Base-by-base conservation (phyloP, 2,797 vertebrate species). In the Heterohyrax brucei region DNA sequence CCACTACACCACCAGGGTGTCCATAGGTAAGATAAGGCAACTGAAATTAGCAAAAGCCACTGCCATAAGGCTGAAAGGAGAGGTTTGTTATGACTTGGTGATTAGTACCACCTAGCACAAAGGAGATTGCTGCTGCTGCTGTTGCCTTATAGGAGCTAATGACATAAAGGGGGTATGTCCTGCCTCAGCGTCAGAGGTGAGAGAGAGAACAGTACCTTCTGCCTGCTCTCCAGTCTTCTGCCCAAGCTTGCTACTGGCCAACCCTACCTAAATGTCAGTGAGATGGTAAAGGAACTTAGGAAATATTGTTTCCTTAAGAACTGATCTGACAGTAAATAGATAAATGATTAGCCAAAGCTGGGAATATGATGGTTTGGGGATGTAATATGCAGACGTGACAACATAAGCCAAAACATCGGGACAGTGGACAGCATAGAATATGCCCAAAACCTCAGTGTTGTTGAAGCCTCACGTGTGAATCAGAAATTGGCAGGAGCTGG, bases 271-370 rank as follows among this genome's bases (percentile, higher is more conserved):
- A 70, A 83, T 91, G 18, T 10, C 87, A 90, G 46, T 75, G 18
- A 83, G 28, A 24, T 91, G 92, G 76, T 79, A 85, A 62, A 39
- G 4, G 46, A 79, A 33, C 19, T 84, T 72, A 70, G 53, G 53
- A 95, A 92, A 77, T 44, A 46, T 0, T 73, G 5, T 70, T 87
- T 87, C 82, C 77, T 50, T 19, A 77, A 66, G 50, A 22, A 87
- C 39, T 53, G 26, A 92, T 59, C 68, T 70, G 59, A 50, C 1
- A 56, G 24, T 87, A 33, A 64, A 72, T 5, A 85, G 33, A 30
- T 62, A 77, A 73, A 72, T 33, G 53, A 73, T 76, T n/a, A 18
- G 9, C 16, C n/a, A 80, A 3, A 76, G 19, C 7, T 50, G 14
- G 12, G 21, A 8, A 14, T 26, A 59, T 62, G 50, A 53, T 13